phyloP scores from a whole-genome alignment of 1,140 invertebrate genomes.

The Augochlora pura region DNA sequence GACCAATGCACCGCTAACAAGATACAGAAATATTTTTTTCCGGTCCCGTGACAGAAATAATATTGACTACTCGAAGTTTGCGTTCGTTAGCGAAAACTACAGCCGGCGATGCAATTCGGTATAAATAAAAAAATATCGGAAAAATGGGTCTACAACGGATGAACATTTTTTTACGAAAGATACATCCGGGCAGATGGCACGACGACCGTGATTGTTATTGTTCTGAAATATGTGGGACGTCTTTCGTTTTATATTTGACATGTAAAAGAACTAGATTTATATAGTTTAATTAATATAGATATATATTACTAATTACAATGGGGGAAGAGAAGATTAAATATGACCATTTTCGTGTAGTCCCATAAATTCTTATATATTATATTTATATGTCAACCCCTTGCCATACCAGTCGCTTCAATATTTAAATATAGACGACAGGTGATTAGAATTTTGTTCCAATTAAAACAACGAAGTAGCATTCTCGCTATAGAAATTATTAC shows the following conservation, averaged over 20 bases:
- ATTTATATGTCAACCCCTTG: no score
- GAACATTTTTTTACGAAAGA: not conserved
- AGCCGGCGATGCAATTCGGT: not conserved
- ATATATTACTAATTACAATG: no score
- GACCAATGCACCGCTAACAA: not conserved
- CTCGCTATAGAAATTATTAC: no score
- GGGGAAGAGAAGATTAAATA: no score
- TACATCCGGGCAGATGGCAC: not conserved
- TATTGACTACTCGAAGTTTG: not conserved
- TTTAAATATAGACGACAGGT: no score
- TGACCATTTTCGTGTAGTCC: no score
- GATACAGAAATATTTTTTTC: not conserved
- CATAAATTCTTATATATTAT: no score
- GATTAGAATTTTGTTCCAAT: no score
- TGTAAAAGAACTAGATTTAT: no score
- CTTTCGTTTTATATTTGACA: not conserved
- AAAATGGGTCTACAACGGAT: not conserved
- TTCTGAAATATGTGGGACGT: not conserved
- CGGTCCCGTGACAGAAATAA: not conserved
- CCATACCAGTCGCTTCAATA: no score
- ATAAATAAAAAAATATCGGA: not conserved
- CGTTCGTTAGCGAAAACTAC: not conserved
- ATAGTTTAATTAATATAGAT: no score
- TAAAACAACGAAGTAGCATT: no score
- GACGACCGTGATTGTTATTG: not conserved